Evolutionary conservation across 2,113 vertebrate genomes (phyloP).

Genomic region (Stegostoma tigrinum): DNA sequence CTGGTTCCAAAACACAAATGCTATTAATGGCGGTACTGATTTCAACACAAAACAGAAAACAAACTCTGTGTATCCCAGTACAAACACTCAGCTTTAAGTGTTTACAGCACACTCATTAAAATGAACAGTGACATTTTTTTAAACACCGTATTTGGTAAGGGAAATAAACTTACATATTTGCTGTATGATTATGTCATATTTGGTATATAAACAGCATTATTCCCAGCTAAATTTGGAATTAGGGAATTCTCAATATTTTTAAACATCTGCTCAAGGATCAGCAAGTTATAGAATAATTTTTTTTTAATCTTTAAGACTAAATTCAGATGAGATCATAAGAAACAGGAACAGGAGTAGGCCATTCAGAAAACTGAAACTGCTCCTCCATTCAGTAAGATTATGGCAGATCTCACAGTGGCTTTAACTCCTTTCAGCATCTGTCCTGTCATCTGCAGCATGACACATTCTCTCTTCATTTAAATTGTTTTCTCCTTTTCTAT

Average conservation of each 20-base stretch:
- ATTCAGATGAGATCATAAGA: not conserved
- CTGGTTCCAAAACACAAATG: not conserved
- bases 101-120: constrained; percentile 2
- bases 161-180: constrained; percentile 9
- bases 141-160: not conserved
- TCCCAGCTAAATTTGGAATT: not conserved
- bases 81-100: not conserved
- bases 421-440: no score
- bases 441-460: no score
- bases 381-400: no score
- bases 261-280: not conserved
- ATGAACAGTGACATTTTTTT: not conserved
- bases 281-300: not conserved
- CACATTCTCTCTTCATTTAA: no score
- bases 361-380: no score
- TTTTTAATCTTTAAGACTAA: not conserved
- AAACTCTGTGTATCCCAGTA: not conserved
- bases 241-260: not conserved
- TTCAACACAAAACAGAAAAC: constrained; percentile 22
- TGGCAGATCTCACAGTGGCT: no score
- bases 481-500: no score
- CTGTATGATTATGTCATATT: constrained; percentile 14
- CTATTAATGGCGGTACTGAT: not conserved
- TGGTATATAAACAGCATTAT: not conserved
- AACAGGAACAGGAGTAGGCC: no score